Base-by-base conservation (phyloP, 2,888 invertebrate genomes). In the Cyclophora albipunctata region DNA sequence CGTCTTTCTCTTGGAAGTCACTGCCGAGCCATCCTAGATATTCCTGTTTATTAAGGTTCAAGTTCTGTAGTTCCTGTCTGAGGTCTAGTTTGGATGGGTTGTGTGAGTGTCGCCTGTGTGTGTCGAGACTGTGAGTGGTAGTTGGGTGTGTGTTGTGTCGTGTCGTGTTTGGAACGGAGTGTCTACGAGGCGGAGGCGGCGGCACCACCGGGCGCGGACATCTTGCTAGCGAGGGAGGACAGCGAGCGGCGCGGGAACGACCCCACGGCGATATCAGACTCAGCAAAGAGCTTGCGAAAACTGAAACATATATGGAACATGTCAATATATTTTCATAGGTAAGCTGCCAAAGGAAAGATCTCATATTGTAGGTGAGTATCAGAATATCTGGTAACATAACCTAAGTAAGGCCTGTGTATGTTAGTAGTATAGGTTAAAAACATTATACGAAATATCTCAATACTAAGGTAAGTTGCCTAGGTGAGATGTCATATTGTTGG, bases 241-340 rank as follows among this genome's bases (percentile, higher is more conserved):
- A 94, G 90, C 86, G 94, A 93, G 84, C 94, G 93, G 71, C 95
- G 92, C 74, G 95, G 94, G 90, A 95, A 94, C 74, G 92, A 92
- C 70, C 93, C 91, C 78, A 92, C 91, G 84, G 91, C 80, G 86
- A 91, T 90, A 83, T 91, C 91, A 84, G 92, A 91, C 83, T 96
- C 96, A 81, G 94, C 94, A 91, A 96, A 95, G 82, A 96, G 91
- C 90, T 95, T 95, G 81, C 96, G 94, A 92, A 96, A 96, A 91
- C 96, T 96, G 88, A 20, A 20, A 20, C 20, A 20, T 48, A 62
- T 7, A 48, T 43, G 50, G 51, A 45, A 20, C 20, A 20, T 20
- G 20, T 20, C 20, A 20, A 20, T 20, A 20, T 20, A 20, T 20
- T 20, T 20, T 20, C 20, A 20, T 20, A 20, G 20, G 20, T 20